These are phyloP conservation scores for Clarias magur DNA, from an alignment of 2,113 vertebrate species.

Conservation along the genomic window DNA sequence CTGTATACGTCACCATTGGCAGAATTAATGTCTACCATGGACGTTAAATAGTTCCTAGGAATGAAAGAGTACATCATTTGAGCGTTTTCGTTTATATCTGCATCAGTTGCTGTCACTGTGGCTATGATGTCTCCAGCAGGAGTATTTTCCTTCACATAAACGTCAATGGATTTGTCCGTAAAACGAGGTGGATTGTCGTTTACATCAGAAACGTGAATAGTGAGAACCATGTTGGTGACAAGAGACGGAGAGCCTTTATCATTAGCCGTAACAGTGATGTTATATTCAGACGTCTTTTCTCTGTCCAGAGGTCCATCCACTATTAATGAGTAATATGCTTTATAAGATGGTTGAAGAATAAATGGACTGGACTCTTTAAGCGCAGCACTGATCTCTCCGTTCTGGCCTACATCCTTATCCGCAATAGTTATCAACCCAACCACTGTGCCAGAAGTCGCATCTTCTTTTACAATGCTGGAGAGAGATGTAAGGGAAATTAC, in stretches of 20 bases:
- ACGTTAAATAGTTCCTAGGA: constrained; percentile 36
- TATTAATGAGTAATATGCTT: constrained; percentile 53
- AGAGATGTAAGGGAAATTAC: constrained; percentile 39
- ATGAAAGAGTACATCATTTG: constrained; percentile 64
- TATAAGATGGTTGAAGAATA: constrained; percentile 39
- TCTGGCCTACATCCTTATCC: constrained; percentile 49
- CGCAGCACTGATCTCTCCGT: constrained; percentile 37
- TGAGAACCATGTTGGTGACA: constrained; percentile 37
- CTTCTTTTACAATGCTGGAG: constrained; percentile 34
- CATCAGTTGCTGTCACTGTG: constrained; percentile 65
- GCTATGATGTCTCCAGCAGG: constrained; percentile 68
- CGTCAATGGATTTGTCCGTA: constrained; percentile 63
- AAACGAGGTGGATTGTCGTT: constrained; percentile 70
- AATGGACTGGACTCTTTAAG: constrained; percentile 33
- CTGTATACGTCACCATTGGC: constrained; percentile 73
- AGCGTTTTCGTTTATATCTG: constrained; percentile 71
- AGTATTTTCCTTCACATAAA: constrained; percentile 78
- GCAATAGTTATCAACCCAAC: constrained; percentile 47
- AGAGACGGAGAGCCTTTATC: constrained; percentile 48
- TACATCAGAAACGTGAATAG: constrained; percentile 68
- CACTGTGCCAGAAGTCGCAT: constrained; percentile 39
- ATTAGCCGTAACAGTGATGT: constrained; percentile 42
- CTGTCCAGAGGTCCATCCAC: constrained; percentile 47
- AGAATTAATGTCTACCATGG: constrained; percentile 68
- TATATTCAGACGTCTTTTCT: constrained; percentile 43